Evolutionary conservation across 1,140 invertebrate species (phyloP).

Genomic region (Penaeus indicus): DNA sequence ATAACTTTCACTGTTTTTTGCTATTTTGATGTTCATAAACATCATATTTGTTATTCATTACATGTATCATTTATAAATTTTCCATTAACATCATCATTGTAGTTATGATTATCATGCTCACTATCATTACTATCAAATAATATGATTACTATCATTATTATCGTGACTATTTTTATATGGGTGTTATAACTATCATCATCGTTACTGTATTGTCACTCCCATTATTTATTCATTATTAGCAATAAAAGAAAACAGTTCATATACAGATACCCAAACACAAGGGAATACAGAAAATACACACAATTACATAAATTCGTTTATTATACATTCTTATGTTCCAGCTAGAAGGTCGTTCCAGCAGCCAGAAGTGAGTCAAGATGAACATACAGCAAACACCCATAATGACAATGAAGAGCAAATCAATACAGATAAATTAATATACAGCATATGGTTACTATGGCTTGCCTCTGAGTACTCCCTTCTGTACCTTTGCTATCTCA

Average conservation of each 20-base stretch:
- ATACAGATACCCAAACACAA: not conserved
- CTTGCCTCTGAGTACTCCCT: slow-evolving; percentile 11
- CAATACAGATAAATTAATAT: slow-evolving; percentile 46
- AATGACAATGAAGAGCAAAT: slow-evolving; percentile 41
- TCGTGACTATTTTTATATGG: too few relatives aligned
- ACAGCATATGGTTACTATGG: slow-evolving; percentile 23
- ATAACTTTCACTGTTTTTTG: not conserved
- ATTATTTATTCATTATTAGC: too few relatives aligned
- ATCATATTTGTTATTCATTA: too few relatives aligned
- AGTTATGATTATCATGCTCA: too few relatives aligned
- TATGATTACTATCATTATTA: too few relatives aligned
- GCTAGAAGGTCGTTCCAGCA: not conserved
- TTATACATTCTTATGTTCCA: slow-evolving; percentile 48
- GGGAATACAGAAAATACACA: not conserved
- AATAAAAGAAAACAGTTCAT: not conserved
- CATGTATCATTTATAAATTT: not conserved
- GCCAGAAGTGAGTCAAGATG: slow-evolving; percentile 35
- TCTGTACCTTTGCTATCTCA: not conserved
- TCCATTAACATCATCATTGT: too few relatives aligned
- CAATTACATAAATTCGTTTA: slow-evolving; percentile 52
- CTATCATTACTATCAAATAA: too few relatives aligned
- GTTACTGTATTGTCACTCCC: too few relatives aligned
- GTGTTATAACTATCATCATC: too few relatives aligned
- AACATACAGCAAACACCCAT: slow-evolving; percentile 56
- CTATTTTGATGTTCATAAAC: not conserved